Conservation (phyloP, 2,888 invertebrate species). For the Xestia c-nigrum region DNA sequence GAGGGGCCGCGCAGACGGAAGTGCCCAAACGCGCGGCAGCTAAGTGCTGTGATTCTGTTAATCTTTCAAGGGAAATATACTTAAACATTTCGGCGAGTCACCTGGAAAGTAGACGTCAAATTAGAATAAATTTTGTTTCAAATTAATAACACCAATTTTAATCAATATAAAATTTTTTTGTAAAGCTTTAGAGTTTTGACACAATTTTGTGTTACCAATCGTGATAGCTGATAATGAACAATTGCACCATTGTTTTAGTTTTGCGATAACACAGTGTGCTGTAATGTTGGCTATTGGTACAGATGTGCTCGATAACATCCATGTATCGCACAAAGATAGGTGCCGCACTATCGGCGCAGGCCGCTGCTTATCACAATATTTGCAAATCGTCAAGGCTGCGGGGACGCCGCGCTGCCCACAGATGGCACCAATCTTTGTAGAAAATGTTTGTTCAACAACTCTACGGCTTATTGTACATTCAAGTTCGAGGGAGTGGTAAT, state of each 20-base stretch:
- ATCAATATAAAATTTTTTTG: conserved; percentile 72
- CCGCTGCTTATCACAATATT: conserved; percentile 57
- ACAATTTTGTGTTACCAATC: conserved; percentile 88
- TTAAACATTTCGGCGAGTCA: conserved; percentile 89
- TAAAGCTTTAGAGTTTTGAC: conserved; percentile 79
- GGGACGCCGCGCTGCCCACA: conserved; percentile 40
- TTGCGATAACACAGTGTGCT: conserved; percentile 77
- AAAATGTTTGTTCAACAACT: conserved; percentile 75
- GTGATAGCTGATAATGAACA: conserved; percentile 71
- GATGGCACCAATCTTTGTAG: conserved; percentile 74
- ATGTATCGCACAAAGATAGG: conserved; percentile 75
- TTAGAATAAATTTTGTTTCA: conserved; percentile 90
- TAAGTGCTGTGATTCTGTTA: conserved; percentile 87
- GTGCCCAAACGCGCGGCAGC: conserved; percentile 81
- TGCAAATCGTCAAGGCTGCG: conserved; percentile 63
- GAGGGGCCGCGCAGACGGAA: conserved; percentile 69
- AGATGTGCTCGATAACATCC: conserved; percentile 83
- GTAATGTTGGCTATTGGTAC: conserved; percentile 71
- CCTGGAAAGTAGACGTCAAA: conserved; percentile 90
- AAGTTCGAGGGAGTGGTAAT: conserved; percentile 74
- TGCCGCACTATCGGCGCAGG: conserved; percentile 61
- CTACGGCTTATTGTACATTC: conserved; percentile 74
- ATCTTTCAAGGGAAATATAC: conserved; percentile 86
- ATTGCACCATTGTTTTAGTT: conserved; percentile 74
- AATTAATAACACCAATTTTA: conserved; percentile 86